A percentile compares a stretch with the other conserved stretches of the same genome.
Conservation (phyloP, 2,797 vertebrate genomes). For the Allenopithecus nigroviridis region DNA sequence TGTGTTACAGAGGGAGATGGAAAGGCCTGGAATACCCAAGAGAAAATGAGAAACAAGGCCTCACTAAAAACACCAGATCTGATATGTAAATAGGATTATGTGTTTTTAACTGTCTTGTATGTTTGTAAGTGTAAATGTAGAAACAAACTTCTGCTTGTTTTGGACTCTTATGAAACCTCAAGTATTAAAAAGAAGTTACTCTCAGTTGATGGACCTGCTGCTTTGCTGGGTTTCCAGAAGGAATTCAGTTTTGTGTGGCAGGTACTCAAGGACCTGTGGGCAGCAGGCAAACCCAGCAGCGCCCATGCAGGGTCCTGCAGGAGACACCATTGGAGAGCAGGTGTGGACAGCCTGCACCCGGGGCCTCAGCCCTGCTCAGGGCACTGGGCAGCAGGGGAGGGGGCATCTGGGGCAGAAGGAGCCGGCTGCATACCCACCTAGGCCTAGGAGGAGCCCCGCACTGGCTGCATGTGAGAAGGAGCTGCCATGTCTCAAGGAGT, state of each 20-base stretch:
- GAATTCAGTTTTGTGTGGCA: background rate
- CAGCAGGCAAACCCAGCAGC: accelerated
- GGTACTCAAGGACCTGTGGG: background rate
- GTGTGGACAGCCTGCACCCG: background rate
- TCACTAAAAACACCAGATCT: background rate
- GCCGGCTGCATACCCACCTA: background rate
- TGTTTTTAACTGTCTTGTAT: background rate
- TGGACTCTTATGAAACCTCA: background rate
- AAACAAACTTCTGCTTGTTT: background rate
- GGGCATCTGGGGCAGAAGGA: background rate
- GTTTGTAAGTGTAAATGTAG: background rate
- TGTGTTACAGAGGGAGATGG: background rate
- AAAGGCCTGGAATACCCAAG: background rate
- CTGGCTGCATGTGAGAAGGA: background rate
- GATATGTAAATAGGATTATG: no score
- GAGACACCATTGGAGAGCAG: background rate
- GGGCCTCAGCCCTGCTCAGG: background rate
- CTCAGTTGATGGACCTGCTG: background rate
- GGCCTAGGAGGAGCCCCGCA: background rate
- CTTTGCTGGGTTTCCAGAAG: background rate
- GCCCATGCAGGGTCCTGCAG: accelerated
- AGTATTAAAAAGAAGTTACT: background rate
- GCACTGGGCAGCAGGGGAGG: background rate
- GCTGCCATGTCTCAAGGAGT: background rate
- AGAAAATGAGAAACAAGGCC: background rate